Evolutionary conservation across 2,888 invertebrate species (phyloP).

Genomic region (Chelonus formosanus): DNA sequence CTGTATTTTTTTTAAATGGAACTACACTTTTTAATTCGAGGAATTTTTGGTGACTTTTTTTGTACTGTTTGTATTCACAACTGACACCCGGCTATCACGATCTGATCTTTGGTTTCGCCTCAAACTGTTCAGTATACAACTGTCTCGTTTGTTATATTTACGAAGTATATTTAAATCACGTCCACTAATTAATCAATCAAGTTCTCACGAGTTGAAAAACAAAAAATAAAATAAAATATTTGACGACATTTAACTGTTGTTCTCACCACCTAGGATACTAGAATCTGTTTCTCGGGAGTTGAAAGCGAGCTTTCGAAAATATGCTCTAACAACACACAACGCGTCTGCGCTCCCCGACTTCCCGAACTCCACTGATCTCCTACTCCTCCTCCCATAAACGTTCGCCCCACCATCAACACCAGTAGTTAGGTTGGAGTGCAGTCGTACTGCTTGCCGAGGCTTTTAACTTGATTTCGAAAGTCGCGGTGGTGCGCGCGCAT

Average conservation of each 20-base stretch:
- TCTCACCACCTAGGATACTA: too few relatives aligned
- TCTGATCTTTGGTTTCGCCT: not conserved
- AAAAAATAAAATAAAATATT: conserved; percentile 7
- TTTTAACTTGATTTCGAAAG: conserved; percentile 57
- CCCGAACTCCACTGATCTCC: conserved; percentile 63
- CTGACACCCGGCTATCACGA: too few relatives aligned
- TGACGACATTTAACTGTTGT: too few relatives aligned
- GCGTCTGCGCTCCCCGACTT: conserved; percentile 65
- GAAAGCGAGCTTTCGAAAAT: conserved; percentile 22
- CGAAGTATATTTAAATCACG: not conserved
- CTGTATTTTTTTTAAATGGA: conserved; percentile 49
- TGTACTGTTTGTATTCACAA: too few relatives aligned
- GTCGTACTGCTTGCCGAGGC: conserved; percentile 57
- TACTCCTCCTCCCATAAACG: conserved; percentile 62
- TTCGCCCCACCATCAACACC: conserved; percentile 49
- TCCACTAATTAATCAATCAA: not conserved
- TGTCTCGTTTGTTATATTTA: too few relatives aligned
- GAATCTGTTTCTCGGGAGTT: conserved; percentile 28
- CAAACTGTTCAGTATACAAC: too few relatives aligned
- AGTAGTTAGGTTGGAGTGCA: conserved; percentile 14
- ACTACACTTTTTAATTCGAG: too few relatives aligned
- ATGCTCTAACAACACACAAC: conserved; percentile 49
- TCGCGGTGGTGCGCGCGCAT: conserved; percentile 60
- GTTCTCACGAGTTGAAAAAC: not conserved
- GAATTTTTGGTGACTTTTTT: conserved; percentile 63